Base-by-base conservation (phyloP, 2,888 invertebrate genomes). In the Phyllotreta striolata region DNA sequence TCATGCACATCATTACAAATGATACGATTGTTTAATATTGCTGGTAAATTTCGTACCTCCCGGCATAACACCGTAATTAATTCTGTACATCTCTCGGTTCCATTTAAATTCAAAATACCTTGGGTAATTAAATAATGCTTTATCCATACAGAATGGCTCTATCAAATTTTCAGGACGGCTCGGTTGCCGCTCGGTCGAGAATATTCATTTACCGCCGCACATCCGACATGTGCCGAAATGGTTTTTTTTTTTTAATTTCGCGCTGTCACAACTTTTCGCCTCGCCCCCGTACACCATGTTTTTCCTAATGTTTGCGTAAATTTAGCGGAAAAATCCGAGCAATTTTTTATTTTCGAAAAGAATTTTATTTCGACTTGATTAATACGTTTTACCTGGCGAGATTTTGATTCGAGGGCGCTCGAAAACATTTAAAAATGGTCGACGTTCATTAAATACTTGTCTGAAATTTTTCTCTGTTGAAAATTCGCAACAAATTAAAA, bases 11-110 rank as follows among this genome's bases (percentile, higher is more conserved):
- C 57, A 41, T 58, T 58, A 49, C 58, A 58, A 58, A 49, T 49
- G 58, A 58, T 58, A 49, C 39, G 40, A 58, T 58, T 58, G 58
- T 58, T 58, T 58, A 58, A 58, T 49, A 49, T 38, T 58, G 49
- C 47, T 57, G 6, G 57, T 47, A 57, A 37, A 57, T 14, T 46
- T 57, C 7, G 39, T 44, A 35, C 57, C 39, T 57, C 12, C 12
- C 35, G 57, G 57, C 57, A 44, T 46, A 38, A 37, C 14, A 9
- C 39, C 35, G 43, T 55, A 46, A 57, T 57, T 57, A 55, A 55
- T 57, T 46, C 57, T 46, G 44, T 9, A 44, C 34, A 37, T 57
- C 9, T 39, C 46, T 46, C 44, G 43, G n/a, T 41, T 55, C 34
- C 35, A 35, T 43, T 55, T 55, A 34, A 35, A 24, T 43, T 55